These are phyloP conservation scores for Pitangus sulphuratus DNA, from an alignment of 2,797 vertebrate species.

Conservation along the genomic window DNA sequence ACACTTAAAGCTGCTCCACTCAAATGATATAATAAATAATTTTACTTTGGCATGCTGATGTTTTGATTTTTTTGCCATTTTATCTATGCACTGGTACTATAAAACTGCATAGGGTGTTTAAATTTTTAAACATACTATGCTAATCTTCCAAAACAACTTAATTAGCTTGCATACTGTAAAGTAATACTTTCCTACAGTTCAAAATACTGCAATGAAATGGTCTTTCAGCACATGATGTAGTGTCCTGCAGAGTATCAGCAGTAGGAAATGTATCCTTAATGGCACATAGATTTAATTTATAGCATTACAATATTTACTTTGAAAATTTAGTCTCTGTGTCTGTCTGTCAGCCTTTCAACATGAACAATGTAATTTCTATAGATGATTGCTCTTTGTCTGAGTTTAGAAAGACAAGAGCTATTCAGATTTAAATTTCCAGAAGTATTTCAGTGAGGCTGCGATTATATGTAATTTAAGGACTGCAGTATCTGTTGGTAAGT, in stretches of 20 bases:
- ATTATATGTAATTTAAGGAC: not conserved
- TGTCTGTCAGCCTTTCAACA: not conserved
- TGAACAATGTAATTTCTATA: not conserved
- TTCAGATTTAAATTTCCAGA: not conserved
- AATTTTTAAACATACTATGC: constrained; percentile 17
- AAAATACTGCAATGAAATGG: constrained; percentile 24
- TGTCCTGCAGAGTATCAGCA: not conserved
- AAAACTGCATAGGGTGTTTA: constrained; percentile 14
- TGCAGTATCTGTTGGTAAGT: not conserved
- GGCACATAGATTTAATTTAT: not conserved
- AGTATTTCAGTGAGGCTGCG: not conserved
- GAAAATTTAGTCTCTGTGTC: not conserved
- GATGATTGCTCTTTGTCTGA: not conserved
- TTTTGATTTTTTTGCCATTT: constrained; percentile 1
- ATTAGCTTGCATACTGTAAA: constrained; percentile 41
- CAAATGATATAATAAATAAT: not conserved
- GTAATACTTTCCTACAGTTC: constrained; percentile 37
- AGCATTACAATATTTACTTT: not conserved
- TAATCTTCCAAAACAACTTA: constrained; percentile 23
- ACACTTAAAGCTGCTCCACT: not conserved
- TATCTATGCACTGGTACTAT: not conserved
- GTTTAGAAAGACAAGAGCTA: not conserved
- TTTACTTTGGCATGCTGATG: not conserved
- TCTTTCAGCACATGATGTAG: not conserved
- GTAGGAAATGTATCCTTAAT: constrained; percentile 28